phyloP scores from a whole-genome alignment of 1,140 invertebrate species.

The Lepidurus couesii region DNA sequence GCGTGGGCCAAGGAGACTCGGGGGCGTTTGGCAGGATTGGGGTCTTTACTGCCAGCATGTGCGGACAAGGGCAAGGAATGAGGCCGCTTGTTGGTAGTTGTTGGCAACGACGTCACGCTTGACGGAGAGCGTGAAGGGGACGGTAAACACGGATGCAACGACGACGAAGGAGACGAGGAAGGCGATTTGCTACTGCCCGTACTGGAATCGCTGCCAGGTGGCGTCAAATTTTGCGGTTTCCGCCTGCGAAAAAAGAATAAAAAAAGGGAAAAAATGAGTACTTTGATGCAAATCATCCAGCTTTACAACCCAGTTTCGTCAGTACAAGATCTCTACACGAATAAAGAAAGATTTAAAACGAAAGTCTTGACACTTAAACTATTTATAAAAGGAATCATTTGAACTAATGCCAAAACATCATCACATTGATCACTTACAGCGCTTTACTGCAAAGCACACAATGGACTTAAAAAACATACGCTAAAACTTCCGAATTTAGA shows the following conservation, averaged over 20 bases:
- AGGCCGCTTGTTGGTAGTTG: slow-evolving; percentile 20
- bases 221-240: slow-evolving; percentile 80
- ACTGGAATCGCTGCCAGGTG: slow-evolving; percentile 63
- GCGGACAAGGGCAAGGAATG: slow-evolving; percentile 19
- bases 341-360: no score
- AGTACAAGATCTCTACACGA: no score
- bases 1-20: slow-evolving; percentile 7
- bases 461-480: no score
- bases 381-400: no score
- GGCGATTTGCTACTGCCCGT: slow-evolving; percentile 62
- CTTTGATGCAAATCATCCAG: background rate
- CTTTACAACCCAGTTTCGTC: no score
- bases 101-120: slow-evolving; percentile 26
- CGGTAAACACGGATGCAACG: slow-evolving; percentile 41
- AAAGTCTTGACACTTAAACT: no score
- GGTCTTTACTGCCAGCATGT: slow-evolving; percentile 21
- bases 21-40: background rate
- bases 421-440: no score
- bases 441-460: no score
- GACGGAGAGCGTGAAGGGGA: slow-evolving; percentile 39
- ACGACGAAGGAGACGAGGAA: slow-evolving; percentile 55
- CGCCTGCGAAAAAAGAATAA: slow-evolving; percentile 52
- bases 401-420: no score
- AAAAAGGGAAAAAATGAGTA: background rate
- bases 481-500: no score